Base-by-base conservation (phyloP, 53 echinoderm and acorn worm genomes). In the Hippasteria phrygiana region DNA sequence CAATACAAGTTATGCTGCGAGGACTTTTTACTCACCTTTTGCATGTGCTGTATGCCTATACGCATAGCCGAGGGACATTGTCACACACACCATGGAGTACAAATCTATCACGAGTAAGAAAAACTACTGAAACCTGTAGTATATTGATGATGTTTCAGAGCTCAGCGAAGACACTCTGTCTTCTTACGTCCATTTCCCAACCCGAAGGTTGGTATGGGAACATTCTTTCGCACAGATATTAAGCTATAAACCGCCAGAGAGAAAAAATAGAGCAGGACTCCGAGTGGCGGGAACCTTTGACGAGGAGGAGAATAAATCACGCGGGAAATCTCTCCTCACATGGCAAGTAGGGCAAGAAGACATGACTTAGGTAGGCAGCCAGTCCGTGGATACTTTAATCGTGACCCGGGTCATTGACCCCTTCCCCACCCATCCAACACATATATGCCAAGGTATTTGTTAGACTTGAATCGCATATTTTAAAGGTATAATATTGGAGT, bases 381-480 rank as follows among this genome's bases (percentile, higher is more conserved):
- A 42, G 7, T 37, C 32, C 77, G 36, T 54, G 35, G 35, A 54
- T 51, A 31, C 38, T 29, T 24, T 26, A 24, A 20, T 37, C 26
- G 18, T 65, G 85, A 69, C 85, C 85, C 34, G 50, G 85, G 85
- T 85, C 85, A 64, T n/a, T 85, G 71, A 85, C 64, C 85, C 51
- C 50, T 70, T 50, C 85, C 85, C 85, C 70, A 70, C 85, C 69
- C 50, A 20, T 20, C 11, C 63, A 66, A 28, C 4, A 35, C 16
- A 36, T n/a, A 42, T 83, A 71, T 70, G 85, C 70, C 70, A 71
- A 47, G 70, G 70, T 71, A 85, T 85, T 85, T 71, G 69, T 67
- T 36, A 67, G 32, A 35, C 69, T 67, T 7, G 69, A 67, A 2
- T 67, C 43, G 10, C 29, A 48, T 75, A 33, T 48, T 75, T 48